Evolutionary conservation across 2,888 invertebrate genomes (phyloP), one percentile per base, ranked within the genome.

Genomic region (Trichopria drosophilae): DNA sequence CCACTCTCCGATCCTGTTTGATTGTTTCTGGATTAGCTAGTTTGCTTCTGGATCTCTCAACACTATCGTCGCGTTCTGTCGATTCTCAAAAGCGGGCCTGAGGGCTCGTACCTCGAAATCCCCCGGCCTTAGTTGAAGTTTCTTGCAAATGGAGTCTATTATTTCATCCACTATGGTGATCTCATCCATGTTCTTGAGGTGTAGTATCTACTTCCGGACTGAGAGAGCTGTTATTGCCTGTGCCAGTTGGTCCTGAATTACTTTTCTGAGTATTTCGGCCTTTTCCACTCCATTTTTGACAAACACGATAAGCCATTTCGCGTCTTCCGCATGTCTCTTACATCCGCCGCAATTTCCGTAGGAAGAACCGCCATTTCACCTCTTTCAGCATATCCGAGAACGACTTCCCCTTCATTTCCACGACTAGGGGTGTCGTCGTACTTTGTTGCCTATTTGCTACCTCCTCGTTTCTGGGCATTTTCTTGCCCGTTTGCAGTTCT

Each of bases 81-180:
- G 50, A 6, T 35, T 41, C 10, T 50, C 59, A 19, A 46, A 57
- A 13, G 60, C 47, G n/a, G 59, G 60, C 18, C 58, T 16, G 2
- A 59, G 53, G 9, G 57, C 55, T 28, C 54, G 46, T 1, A 60
- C 47, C 29, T 52, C 53, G 9, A 60, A 18, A 5, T n/a, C n/a
- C 2, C 24, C 12, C 34, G 13, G 4, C 39, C 48, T 32, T 48
- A n/a, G n/a, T n/a, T n/a, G n/a, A n/a, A n/a, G n/a, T n/a, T n/a
- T n/a, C n/a, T n/a, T n/a, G n/a, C n/a, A n/a, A n/a, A n/a, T n/a
- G n/a, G n/a, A n/a, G n/a, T n/a, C 43, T 15, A 5, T 41, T 5
- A 55, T 47, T 28, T 54, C 53, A 9, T 54, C 37, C 7, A 42
- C 46, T 6, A 51, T 51, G 3, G 44, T 39, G 4, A 51, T n/a